Conservation (phyloP, 2,113 vertebrate genomes). For the Sinocyclocheilus anophthalmus region DNA sequence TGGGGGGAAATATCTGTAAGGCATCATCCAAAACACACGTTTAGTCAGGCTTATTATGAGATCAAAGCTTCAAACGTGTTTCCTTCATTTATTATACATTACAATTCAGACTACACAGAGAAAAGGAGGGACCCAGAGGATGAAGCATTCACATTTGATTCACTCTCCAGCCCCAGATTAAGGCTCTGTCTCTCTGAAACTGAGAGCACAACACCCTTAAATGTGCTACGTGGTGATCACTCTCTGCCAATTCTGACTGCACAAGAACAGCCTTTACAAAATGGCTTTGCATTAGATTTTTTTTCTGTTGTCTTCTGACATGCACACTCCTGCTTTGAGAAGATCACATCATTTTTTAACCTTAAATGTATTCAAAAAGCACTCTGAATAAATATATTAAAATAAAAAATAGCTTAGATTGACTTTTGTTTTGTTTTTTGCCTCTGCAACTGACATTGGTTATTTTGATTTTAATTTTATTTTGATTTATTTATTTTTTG, state of each 20-base stretch:
- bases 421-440: too few species aligned
- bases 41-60: constrained; percentile 44
- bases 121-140: constrained; percentile 25
- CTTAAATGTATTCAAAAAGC: background rate
- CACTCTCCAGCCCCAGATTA: constrained; percentile 6
- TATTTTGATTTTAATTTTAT: too few species aligned
- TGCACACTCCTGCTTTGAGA: background rate
- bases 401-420: too few species aligned
- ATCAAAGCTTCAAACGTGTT: constrained; percentile 50
- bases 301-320: background rate
- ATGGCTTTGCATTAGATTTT: background rate
- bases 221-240: background rate
- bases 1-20: constrained; percentile 38
- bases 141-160: constrained; percentile 31
- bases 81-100: constrained; percentile 55
- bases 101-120: constrained; percentile 30
- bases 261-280: background rate
- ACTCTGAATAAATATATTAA: too few species aligned
- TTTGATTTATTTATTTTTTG: too few species aligned
- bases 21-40: constrained; percentile 41
- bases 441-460: too few species aligned
- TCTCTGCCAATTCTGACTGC: background rate
- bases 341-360: background rate
- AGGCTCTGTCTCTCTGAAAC: constrained; percentile 13
- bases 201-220: constrained; percentile 14